Percentiles rank a stretch among this genome's conserved stretches.
These are phyloP conservation scores for Lepetodrilus schrolli DNA, from an alignment of 2,888 invertebrate genomes.

Conservation along the genomic window DNA sequence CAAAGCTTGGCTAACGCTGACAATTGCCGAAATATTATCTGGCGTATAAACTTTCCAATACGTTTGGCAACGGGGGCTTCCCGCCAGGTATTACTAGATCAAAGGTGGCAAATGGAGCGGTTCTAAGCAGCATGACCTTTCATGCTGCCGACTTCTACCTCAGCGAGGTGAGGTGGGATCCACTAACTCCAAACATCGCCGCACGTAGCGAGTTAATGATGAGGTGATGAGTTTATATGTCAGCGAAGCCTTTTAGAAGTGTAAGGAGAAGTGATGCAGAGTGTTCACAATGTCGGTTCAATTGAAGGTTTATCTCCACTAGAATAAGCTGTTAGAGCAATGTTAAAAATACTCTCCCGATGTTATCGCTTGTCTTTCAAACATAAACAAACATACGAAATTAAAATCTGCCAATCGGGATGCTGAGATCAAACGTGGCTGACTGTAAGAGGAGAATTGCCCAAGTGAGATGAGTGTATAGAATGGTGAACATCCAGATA, in stretches of 20 bases:
- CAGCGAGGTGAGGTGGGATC: background rate
- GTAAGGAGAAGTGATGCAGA: conserved; percentile 3
- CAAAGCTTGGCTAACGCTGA: background rate
- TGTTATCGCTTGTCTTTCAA: background rate
- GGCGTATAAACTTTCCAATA: background rate
- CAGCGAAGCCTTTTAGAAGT: conserved; percentile 16
- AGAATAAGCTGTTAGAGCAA: background rate
- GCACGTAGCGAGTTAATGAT: conserved; percentile 7
- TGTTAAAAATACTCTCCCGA: background rate
- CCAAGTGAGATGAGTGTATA: background rate
- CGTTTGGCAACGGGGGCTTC: background rate
- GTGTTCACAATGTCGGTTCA: background rate
- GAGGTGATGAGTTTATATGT: conserved; percentile 18
- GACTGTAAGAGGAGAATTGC: background rate
- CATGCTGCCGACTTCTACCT: background rate
- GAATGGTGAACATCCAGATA: too few species aligned
- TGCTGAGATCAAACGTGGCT: background rate
- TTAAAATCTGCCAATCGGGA: background rate
- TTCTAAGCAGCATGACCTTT: conserved; percentile 10
- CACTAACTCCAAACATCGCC: conserved; percentile 1
- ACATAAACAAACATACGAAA: conserved; percentile 7
- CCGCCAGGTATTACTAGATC: conserved; percentile 7
- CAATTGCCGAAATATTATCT: conserved; percentile 6
- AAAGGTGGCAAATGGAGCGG: background rate
- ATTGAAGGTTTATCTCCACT: background rate